These are phyloP conservation scores for Girardia tigrina DNA, from an alignment of 2,888 invertebrate species.

Conservation along the genomic window DNA sequence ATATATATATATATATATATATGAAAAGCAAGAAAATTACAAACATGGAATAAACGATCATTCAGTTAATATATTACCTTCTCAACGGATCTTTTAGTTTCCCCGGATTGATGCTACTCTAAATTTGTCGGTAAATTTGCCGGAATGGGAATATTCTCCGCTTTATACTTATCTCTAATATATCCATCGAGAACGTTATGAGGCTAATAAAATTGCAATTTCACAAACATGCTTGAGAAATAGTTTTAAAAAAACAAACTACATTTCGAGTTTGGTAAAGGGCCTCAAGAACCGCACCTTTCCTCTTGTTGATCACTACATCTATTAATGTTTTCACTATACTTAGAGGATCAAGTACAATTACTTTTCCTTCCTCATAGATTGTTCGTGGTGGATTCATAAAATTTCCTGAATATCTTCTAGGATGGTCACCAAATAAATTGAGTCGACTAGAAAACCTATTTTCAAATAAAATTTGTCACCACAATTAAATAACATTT, in stretches of 20 bases:
- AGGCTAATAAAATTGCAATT: not conserved
- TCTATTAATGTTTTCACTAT: constrained; percentile 86
- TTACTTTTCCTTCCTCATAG: constrained; percentile 67
- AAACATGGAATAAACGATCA: too few relatives aligned
- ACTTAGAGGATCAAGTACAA: constrained; percentile 62
- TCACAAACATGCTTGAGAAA: not conserved
- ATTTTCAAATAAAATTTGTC: not conserved
- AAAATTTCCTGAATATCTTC: constrained; percentile 60
- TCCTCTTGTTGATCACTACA: not conserved
- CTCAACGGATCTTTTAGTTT: too few relatives aligned
- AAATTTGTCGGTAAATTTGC: not conserved
- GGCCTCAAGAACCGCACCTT: not conserved
- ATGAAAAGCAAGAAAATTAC: too few relatives aligned
- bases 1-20: too few relatives aligned
- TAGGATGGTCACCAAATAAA: not conserved
- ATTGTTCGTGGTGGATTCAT: constrained; percentile 68
- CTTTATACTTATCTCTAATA: not conserved
- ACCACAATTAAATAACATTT: not conserved
- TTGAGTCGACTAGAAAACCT: not conserved
- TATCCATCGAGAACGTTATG: not conserved
- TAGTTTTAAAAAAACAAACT: not conserved
- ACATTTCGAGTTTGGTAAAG: not conserved
- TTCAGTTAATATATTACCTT: too few relatives aligned
- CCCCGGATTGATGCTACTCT: not conserved
- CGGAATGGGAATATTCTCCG: not conserved